Percentiles rank a stretch among this genome's conserved stretches.
Conservation (phyloP, 2,797 vertebrate genomes). For the Microctenopoma steveboyesi region DNA sequence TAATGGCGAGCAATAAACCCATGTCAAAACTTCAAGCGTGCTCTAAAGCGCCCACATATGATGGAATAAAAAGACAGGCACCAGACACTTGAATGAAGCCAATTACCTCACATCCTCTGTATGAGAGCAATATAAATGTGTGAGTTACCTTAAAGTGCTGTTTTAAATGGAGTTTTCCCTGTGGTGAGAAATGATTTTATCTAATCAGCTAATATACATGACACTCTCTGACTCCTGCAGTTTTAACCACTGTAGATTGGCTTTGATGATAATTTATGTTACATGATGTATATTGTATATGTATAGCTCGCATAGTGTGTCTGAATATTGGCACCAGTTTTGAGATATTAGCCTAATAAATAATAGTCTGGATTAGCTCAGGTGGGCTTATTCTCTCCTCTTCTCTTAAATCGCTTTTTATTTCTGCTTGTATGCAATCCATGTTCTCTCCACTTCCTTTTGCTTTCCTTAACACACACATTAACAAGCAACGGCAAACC, state of each 20-base stretch:
- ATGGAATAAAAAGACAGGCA: background rate
- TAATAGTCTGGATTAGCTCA: background rate
- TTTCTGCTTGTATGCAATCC: background rate
- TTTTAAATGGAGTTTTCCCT: background rate
- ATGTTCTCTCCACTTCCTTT: slow-evolving; percentile 2
- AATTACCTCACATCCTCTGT: background rate
- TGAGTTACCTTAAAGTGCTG: background rate
- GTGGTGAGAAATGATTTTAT: background rate
- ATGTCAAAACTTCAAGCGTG: background rate
- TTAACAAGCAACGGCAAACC: slow-evolving; percentile 1
- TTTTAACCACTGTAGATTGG: background rate
- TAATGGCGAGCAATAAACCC: background rate
- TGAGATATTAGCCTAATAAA: background rate
- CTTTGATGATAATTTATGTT: background rate
- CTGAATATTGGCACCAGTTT: background rate
- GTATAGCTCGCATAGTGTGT: background rate
- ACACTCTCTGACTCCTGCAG: background rate
- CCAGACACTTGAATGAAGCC: background rate
- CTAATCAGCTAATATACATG: background rate
- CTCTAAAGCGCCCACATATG: background rate
- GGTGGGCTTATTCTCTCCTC: background rate
- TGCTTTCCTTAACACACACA: slow-evolving; percentile 13
- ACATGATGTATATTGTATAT: background rate
- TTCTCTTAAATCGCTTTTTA: background rate
- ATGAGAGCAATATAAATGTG: background rate